These are phyloP conservation scores for Hedya salicella DNA, from an alignment of 2,888 invertebrate genomes.

Conservation along the genomic window DNA sequence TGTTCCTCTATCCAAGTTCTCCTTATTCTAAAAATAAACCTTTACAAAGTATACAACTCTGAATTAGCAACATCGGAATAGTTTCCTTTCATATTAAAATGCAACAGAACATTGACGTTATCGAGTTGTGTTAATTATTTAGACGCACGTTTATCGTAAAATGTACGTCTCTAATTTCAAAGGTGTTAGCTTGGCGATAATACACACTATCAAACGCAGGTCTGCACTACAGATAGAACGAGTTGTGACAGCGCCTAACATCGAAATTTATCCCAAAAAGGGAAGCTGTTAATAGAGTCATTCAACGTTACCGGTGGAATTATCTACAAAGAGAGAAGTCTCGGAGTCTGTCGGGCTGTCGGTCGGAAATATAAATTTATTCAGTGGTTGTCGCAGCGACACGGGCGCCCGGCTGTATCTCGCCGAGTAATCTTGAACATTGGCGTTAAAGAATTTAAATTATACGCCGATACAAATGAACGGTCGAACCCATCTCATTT, in stretches of 20 bases:
- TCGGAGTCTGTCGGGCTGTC: slow-evolving; percentile 59
- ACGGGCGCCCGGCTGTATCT: slow-evolving; percentile 83
- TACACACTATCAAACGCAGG: slow-evolving; percentile 35
- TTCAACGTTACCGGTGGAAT: slow-evolving; percentile 84
- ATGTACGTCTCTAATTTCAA: not conserved
- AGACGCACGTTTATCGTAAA: not conserved
- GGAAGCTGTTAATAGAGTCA: slow-evolving; percentile 86
- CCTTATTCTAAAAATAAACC: not conserved
- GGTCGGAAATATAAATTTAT: slow-evolving; percentile 85
- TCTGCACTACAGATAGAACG: slow-evolving; percentile 66
- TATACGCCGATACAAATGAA: slow-evolving; percentile 85
- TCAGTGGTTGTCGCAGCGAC: slow-evolving; percentile 80
- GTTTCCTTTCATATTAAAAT: not conserved
- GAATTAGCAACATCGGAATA: not conserved
- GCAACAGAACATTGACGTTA: not conserved
- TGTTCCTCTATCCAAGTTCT: not conserved
- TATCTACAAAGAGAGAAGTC: slow-evolving; percentile 84
- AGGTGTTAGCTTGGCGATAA: not conserved
- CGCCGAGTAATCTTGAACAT: slow-evolving; percentile 84
- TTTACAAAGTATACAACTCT: not conserved
- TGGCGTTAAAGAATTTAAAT: slow-evolving; percentile 86
- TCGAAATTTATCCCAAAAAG: slow-evolving; percentile 83
- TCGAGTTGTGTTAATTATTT: not conserved
- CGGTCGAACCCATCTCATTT: slow-evolving; percentile 80
- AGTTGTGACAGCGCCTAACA: slow-evolving; percentile 67